phyloP scores from a whole-genome alignment of 2,113 vertebrate species.

The Alectura lathami region DNA sequence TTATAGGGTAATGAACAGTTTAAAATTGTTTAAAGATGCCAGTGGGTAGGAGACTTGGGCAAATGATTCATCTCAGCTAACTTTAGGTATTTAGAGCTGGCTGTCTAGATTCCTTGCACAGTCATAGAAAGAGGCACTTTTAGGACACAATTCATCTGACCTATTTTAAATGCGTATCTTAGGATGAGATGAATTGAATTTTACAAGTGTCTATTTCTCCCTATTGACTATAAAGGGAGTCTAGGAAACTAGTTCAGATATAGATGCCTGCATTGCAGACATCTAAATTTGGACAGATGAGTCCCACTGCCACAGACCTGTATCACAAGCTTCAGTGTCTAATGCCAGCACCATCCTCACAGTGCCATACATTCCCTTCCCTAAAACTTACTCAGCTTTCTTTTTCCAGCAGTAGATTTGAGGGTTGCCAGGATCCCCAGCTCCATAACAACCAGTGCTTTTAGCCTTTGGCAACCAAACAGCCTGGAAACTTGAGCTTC shows the following conservation, averaged over 20 bases:
- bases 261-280: conserved; percentile 59
- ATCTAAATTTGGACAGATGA: conserved; percentile 69
- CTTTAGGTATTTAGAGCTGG: not conserved
- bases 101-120: not conserved
- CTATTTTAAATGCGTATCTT: conserved; percentile 9
- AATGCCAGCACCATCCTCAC: conserved; percentile 11
- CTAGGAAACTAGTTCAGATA: conserved; percentile 34
- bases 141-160: not conserved
- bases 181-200: conserved; percentile 9
- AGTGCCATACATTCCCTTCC: not conserved
- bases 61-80: not conserved
- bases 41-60: not conserved
- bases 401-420: not conserved
- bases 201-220: conserved; percentile 5
- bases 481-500: not conserved
- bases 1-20: not conserved
- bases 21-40: not conserved
- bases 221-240: conserved; percentile 14
- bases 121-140: not conserved
- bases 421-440: not conserved
- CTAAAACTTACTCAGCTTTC: not conserved
- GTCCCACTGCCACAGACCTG: conserved; percentile 24
- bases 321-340: conserved; percentile 6
- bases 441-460: conserved; percentile 38
- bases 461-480: conserved; percentile 20